These are phyloP conservation scores for Podocnemis expansa DNA, from an alignment of 2,113 vertebrate genomes.

Conservation along the genomic window DNA sequence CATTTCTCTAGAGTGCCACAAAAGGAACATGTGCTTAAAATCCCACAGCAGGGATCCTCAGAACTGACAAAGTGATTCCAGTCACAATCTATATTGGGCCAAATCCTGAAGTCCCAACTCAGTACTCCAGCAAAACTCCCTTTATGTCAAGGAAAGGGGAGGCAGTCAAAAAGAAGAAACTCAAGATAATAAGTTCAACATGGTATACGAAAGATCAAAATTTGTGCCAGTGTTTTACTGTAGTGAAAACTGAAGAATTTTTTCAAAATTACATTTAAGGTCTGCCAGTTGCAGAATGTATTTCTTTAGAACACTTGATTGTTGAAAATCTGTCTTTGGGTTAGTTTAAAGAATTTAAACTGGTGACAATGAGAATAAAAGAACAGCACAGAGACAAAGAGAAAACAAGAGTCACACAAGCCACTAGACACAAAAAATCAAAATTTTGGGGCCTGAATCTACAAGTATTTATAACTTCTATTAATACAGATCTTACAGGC, in stretches of 20 bases:
- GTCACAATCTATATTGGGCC: not conserved
- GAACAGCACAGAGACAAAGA: not conserved
- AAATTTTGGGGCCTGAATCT: not conserved
- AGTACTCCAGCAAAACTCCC: not conserved
- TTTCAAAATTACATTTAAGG: not conserved
- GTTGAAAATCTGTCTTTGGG: not conserved
- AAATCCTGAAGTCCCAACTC: not conserved
- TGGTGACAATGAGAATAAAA: not conserved
- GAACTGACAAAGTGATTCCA: not conserved
- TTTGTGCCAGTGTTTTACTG: not conserved
- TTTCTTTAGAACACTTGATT: not conserved
- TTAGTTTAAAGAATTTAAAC: not conserved
- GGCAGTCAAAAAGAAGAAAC: not conserved
- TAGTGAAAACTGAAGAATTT: not conserved
- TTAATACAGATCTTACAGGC: not conserved
- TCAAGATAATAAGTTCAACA: constrained; percentile 8
- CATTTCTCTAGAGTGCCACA: not conserved
- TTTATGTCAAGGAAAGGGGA: accelerated
- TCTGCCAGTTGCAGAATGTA: not conserved
- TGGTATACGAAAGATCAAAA: constrained; percentile 27
- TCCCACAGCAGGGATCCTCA: not conserved
- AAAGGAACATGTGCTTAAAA: constrained; percentile 24
- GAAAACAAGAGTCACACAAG: accelerated
- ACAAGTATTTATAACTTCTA: accelerated
- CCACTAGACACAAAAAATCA: not conserved